Evolutionary conservation across 1,140 invertebrate species (phyloP), one percentile per base, ranked within the genome.

Genomic region (Planococcus citri): DNA sequence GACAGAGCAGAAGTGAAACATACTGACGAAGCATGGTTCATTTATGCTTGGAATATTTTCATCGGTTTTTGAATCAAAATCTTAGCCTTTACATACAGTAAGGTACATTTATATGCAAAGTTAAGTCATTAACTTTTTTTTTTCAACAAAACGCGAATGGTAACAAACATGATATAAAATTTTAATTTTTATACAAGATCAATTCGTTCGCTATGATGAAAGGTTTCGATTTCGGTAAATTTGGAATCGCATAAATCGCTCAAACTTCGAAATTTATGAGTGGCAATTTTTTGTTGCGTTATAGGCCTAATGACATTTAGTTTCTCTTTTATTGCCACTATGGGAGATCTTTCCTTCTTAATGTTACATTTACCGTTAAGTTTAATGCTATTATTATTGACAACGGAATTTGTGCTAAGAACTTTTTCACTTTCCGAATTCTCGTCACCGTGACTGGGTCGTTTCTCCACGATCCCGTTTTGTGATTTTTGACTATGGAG

Each of bases 311-410:
- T 64, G 60, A 20, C 60, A 21, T 64, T 64, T 3, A 64, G 60
- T 25, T 64, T 64, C 9, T 24, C 60, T 20, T 64, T 64, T 24
- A 64, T 64, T 14, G 25, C 60, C 4, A 25, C 10, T 25, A 64
- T 64, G 4, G 60, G 60, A 24, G 60, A 64, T 64, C 22, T 64
- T 64, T 64, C 60, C 22, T 25, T 64, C 24, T 64, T 64, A 14
- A 64, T 64, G 21, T 64, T 64, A 25, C 20, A 24, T 24, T 64
- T 24, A 10, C 60, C 17, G 22, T 27, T 64, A 12, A 24, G 9
- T 9, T 25, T 64, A 17, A 24, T 4, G 60, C 22, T 64, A 20
- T 27, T 64, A 20, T 64, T 64, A 27, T 24, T 64, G 22, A 27
- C 60, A 14, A 27, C 60, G 12, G 20, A 9, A 51, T 51, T 51